These are phyloP conservation scores for Brevimyrus niger DNA, from an alignment of 2,113 vertebrate species.

Conservation along the genomic window DNA sequence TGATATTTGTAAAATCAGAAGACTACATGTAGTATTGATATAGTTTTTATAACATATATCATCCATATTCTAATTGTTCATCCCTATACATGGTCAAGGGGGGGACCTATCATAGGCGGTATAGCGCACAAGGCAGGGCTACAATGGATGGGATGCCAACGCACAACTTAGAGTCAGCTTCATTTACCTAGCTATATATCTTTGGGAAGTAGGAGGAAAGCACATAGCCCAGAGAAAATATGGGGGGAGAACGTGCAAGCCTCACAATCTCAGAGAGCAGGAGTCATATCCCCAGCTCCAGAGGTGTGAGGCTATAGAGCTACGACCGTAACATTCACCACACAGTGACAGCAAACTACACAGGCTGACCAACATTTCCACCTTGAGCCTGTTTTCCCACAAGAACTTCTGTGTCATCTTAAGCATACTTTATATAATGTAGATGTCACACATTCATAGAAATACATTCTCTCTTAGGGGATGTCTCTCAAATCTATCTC, in stretches of 20 bases:
- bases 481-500: not conserved
- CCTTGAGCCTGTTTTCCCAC: not conserved
- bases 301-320: not conserved
- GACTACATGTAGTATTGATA: not conserved
- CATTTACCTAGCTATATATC: not conserved
- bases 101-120: not conserved
- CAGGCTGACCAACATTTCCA: not conserved
- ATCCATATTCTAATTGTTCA: not conserved
- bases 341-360: not conserved
- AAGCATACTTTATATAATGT: not conserved
- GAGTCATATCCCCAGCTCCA: not conserved
- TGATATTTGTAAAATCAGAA: not conserved
- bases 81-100: not conserved
- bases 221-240: not conserved
- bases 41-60: not conserved
- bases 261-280: not conserved
- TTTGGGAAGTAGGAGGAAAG: not conserved
- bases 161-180: not conserved
- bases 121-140: not conserved
- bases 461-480: not conserved
- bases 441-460: not conserved
- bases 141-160: not conserved
- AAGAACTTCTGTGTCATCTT: not conserved
- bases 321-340: not conserved
- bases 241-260: not conserved